These are phyloP conservation scores for Xestobium rufovillosum DNA, from an alignment of 2,888 invertebrate species.

Conservation along the genomic window DNA sequence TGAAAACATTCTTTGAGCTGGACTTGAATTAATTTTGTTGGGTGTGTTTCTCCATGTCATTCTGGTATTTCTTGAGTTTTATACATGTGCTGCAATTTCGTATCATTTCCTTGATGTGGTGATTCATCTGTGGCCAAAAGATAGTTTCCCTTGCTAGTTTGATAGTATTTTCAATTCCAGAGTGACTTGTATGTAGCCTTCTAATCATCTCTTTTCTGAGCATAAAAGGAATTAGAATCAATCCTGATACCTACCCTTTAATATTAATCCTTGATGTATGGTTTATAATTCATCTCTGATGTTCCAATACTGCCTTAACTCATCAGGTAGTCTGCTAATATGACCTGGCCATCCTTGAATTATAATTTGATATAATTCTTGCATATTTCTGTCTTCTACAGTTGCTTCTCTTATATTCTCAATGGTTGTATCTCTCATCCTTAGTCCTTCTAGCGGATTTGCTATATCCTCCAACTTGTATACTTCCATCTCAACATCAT, in stretches of 20 bases:
- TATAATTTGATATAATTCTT: not conserved
- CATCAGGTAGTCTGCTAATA: slow-evolving; percentile 3
- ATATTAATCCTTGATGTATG: slow-evolving; percentile 8
- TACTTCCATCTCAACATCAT: not conserved
- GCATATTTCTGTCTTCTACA: slow-evolving; percentile 3
- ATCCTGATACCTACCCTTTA: slow-evolving; percentile 6
- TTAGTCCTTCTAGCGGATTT: slow-evolving; percentile 5
- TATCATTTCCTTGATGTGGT: too few relatives aligned
- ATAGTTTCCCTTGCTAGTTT: slow-evolving; percentile 8
- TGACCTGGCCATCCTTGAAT: slow-evolving; percentile 5
- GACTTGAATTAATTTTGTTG: too few relatives aligned
- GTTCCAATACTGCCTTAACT: slow-evolving; percentile 8
- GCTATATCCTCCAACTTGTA: slow-evolving; percentile 7
- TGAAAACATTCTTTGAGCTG: too few relatives aligned
- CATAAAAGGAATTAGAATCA: slow-evolving; percentile 9
- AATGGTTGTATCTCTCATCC: slow-evolving; percentile 7
- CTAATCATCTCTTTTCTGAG: slow-evolving; percentile 7
- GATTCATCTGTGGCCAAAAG: slow-evolving; percentile 9
- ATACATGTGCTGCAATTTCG: too few relatives aligned
- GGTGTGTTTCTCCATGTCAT: too few relatives aligned
- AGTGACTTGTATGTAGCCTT: slow-evolving; percentile 10
- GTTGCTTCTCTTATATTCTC: slow-evolving; percentile 7
- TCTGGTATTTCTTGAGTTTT: too few relatives aligned
- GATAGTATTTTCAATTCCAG: slow-evolving; percentile 12
- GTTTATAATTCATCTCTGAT: slow-evolving; percentile 9